Percentiles rank a stretch among this genome's conserved stretches.
Evolutionary conservation across 2,797 vertebrate species (phyloP).

Genomic region (Gymnothorax reevesii): DNA sequence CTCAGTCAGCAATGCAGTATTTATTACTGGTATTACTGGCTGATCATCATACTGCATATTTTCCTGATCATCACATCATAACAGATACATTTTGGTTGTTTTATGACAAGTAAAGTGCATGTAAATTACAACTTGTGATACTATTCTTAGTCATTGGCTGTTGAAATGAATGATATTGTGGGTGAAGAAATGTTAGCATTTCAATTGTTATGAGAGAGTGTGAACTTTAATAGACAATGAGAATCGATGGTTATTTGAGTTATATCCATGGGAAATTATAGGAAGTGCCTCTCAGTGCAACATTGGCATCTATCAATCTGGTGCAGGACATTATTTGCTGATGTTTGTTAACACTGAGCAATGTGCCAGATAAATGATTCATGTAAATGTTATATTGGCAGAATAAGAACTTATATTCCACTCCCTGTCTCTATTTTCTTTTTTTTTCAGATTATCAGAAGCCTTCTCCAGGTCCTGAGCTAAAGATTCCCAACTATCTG

Average conservation of each 20-base stretch:
- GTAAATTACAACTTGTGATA: not conserved
- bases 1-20: not conserved
- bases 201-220: not conserved
- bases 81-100: not conserved
- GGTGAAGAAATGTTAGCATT: not conserved
- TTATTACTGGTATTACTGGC: not conserved
- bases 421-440: conserved; percentile 61
- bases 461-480: conserved; percentile 84
- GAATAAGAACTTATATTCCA: not conserved
- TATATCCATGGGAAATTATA: not conserved
- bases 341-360: not conserved
- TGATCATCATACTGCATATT: not conserved
- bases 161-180: not conserved
- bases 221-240: not conserved
- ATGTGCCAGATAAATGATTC: not conserved
- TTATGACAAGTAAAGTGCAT: not conserved
- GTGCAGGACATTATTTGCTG: not conserved
- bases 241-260: not conserved
- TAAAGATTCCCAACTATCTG: conserved; percentile 75
- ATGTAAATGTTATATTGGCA: not conserved
- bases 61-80: not conserved
- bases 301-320: not conserved
- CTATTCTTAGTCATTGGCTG: not conserved
- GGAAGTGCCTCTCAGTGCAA: not conserved
- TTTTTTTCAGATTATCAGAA: conserved; percentile 84